phyloP scores from a whole-genome alignment of 2,113 vertebrate genomes.

The Hyperopisus bebe region DNA sequence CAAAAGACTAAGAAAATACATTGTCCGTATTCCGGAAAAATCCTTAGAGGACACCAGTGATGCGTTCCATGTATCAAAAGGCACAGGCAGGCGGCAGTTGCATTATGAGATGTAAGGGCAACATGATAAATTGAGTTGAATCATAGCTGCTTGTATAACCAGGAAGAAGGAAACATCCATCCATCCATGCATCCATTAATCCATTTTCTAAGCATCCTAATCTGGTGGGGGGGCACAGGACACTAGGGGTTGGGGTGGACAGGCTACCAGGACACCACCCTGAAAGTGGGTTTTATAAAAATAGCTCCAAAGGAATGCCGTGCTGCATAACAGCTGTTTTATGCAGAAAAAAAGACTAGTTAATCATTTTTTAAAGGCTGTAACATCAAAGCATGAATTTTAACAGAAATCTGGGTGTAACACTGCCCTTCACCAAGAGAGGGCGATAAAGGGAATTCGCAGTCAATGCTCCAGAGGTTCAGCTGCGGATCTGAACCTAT shows the following conservation, averaged over 20 bases:
- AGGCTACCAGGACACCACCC: neutral
- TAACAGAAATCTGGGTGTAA: neutral
- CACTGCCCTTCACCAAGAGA: neutral
- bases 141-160: neutral
- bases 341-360: neutral
- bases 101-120: neutral
- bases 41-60: slow-evolving; percentile 9
- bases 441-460: neutral
- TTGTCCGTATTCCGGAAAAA: neutral
- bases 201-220: neutral
- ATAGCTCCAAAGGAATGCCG: neutral
- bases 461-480: neutral
- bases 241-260: neutral
- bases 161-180: neutral
- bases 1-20: neutral
- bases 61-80: neutral
- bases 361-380: neutral
- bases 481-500: neutral
- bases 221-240: neutral
- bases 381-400: neutral
- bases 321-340: neutral
- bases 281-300: neutral
- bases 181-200: neutral
- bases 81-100: neutral
- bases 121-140: neutral